Percentiles rank a stretch among this genome's conserved stretches.
These are phyloP conservation scores for Drosophila colorata DNA, from an alignment of 2,888 invertebrate genomes.

Conservation along the genomic window DNA sequence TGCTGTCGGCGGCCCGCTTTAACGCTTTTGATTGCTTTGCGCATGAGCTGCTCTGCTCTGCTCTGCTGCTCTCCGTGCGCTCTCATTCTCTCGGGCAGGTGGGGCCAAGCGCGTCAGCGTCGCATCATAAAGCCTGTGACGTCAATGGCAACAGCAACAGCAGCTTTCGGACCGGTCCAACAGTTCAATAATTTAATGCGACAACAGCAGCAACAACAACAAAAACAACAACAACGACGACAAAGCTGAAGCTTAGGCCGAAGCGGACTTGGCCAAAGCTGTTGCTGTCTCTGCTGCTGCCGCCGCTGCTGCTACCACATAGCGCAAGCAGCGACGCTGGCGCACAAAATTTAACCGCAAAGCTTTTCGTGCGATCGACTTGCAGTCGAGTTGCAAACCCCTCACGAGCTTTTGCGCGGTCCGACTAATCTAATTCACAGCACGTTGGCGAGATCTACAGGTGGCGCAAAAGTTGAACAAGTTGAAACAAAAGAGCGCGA, in stretches of 20 bases:
- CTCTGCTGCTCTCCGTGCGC: constrained; percentile 11
- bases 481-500: too few relatives aligned
- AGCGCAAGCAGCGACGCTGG: constrained; percentile 1
- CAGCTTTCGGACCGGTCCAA: constrained; percentile 75
- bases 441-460: too few relatives aligned
- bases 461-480: too few relatives aligned
- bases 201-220: constrained; percentile 29
- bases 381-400: constrained; percentile 52
- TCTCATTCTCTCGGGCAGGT: constrained; percentile 17
- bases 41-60: constrained; percentile 59
- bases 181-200: constrained; percentile 64
- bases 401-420: constrained; percentile 38
- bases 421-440: constrained; percentile 23
- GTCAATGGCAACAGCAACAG: constrained; percentile 57
- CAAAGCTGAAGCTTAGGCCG: constrained; percentile 23
- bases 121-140: constrained; percentile 65
- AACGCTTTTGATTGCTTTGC: constrained; percentile 35
- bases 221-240: constrained; percentile 1
- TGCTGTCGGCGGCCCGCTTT: not conserved
- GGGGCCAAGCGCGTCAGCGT: constrained; percentile 45
- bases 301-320: not conserved
- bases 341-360: constrained; percentile 16
- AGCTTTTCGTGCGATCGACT: constrained; percentile 45
- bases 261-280: constrained; percentile 48
- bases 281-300: constrained; percentile 10